phyloP scores from a whole-genome alignment of 2,113 vertebrate genomes.

The Ictalurus furcatus region DNA sequence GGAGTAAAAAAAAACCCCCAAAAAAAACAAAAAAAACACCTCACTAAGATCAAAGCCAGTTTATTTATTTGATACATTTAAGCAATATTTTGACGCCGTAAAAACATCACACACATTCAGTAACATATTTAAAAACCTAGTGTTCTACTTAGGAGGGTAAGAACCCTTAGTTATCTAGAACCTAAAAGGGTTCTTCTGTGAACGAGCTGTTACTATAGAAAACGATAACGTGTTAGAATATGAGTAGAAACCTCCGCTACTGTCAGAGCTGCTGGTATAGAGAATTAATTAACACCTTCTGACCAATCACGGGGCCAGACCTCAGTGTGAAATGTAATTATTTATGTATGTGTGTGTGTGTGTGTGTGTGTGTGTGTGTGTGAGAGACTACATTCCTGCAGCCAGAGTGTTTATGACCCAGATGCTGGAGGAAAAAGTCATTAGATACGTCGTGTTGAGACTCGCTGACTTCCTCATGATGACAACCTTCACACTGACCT shows the following conservation, averaged over 20 bases:
- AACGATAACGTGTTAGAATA: background rate
- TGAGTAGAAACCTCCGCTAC: background rate
- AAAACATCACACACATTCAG: background rate
- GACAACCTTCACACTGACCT: slow-evolving; percentile 64
- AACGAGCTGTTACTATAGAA: background rate
- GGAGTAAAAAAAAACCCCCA: background rate
- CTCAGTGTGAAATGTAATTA: background rate
- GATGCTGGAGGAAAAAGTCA: slow-evolving; percentile 67
- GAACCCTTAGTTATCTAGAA: background rate
- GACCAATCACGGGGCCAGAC: background rate
- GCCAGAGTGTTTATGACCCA: slow-evolving; percentile 69
- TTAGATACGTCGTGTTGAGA: slow-evolving; percentile 64
- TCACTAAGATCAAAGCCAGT: background rate
- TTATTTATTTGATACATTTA: background rate
- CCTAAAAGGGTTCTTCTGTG: background rate
- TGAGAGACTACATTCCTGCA: slow-evolving; percentile 60
- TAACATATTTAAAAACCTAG: background rate
- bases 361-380: slow-evolving; percentile 47
- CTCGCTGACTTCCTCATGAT: slow-evolving; percentile 65
- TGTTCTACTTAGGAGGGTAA: background rate
- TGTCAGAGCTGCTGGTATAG: background rate
- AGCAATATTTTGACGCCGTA: background rate
- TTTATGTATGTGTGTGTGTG: background rate
- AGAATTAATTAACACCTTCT: background rate
- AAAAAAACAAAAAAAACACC: background rate